These are phyloP conservation scores for Diplolepis rosae DNA, from an alignment of 2,888 invertebrate species.

Conservation along the genomic window DNA sequence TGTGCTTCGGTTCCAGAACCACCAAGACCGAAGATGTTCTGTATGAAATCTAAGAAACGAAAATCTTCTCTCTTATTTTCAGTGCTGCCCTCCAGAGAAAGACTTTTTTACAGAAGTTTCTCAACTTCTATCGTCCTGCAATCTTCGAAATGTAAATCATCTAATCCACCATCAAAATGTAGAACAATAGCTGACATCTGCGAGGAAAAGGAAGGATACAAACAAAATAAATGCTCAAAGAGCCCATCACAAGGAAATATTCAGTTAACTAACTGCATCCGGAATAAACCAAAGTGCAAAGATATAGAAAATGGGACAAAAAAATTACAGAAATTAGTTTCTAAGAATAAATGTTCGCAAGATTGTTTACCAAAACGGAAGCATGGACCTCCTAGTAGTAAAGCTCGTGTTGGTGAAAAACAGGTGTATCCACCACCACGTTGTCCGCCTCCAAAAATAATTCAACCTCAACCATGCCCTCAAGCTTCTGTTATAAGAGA, in stretches of 20 bases:
- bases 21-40: not conserved
- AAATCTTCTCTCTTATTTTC: not conserved
- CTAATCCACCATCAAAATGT: not conserved
- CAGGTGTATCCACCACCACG: not conserved
- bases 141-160: not conserved
- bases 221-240: conserved; percentile 28
- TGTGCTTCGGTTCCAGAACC: not conserved
- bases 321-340: not conserved
- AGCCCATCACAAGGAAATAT: not conserved
- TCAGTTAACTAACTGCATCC: not conserved
- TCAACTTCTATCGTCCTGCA: not conserved
- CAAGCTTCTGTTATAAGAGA: not conserved
- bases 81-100: too few relatives aligned
- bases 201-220: not conserved
- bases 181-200: not conserved
- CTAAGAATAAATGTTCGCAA: not conserved
- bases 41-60: not conserved
- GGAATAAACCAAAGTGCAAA: not conserved
- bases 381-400: not conserved
- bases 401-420: not conserved
- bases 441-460: not conserved
- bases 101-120: too few relatives aligned
- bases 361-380: not conserved
- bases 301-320: not conserved
- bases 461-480: not conserved